These are phyloP conservation scores for Ariopsis seemanni DNA, from an alignment of 2,113 vertebrate species.

Conservation along the genomic window DNA sequence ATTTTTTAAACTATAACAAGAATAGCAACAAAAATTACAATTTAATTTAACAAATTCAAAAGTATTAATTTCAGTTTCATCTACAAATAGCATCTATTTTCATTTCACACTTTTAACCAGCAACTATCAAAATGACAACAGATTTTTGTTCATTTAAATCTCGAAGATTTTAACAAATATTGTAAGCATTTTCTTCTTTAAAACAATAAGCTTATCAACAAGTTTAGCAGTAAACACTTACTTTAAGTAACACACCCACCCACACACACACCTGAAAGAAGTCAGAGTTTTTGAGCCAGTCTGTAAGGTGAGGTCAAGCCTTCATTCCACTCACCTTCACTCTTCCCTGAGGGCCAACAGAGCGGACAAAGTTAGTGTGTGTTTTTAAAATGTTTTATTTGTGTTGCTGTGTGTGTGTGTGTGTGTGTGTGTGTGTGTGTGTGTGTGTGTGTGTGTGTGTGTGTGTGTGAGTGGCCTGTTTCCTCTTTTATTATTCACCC, in stretches of 20 bases:
- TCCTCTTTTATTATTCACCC: slow-evolving; percentile 68
- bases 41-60: not conserved
- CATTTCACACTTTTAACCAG: not conserved
- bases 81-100: not conserved
- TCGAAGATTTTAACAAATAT: not conserved
- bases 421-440: slow-evolving; percentile 24
- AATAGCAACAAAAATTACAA: no score
- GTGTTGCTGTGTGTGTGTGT: slow-evolving; percentile 50
- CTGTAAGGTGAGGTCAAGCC: slow-evolving; percentile 60
- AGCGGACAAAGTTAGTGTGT: not conserved
- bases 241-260: slow-evolving; percentile 13
- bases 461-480: slow-evolving; percentile 36
- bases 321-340: slow-evolving; percentile 4
- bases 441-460: slow-evolving; percentile 37
- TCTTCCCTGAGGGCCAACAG: slow-evolving; percentile 2
- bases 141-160: not conserved
- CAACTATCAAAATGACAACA: not conserved
- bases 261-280: slow-evolving; percentile 56
- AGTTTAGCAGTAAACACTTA: not conserved
- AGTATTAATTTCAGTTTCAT: not conserved
- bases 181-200: not conserved
- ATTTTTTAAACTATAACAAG: no score
- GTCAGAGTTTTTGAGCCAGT: slow-evolving; percentile 61
- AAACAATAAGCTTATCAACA: not conserved
- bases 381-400: slow-evolving; percentile 63